Conservation (phyloP, 2,888 invertebrate genomes). For the Acholoe squamosa region DNA sequence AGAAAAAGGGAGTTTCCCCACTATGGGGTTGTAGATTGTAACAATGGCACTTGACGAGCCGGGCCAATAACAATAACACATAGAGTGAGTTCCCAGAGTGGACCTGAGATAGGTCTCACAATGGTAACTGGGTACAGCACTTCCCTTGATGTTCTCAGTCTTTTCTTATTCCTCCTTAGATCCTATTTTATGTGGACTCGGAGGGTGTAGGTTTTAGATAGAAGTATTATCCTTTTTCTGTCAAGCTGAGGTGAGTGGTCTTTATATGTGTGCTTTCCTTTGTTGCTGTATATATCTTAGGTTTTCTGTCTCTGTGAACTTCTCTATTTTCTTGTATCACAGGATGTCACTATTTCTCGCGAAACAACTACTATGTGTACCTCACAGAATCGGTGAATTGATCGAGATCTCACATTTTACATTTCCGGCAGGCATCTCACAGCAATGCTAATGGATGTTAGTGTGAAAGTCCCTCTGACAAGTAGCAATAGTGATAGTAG, state of each 20-base stretch:
- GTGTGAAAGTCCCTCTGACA: too few relatives aligned
- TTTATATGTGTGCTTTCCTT: not conserved
- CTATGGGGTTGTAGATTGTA: not conserved
- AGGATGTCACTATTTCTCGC: not conserved
- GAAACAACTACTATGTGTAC: not conserved
- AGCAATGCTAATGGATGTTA: too few relatives aligned
- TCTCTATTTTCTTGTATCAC: not conserved
- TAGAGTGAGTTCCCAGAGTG: not conserved
- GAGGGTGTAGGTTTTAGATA: too few relatives aligned
- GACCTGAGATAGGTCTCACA: not conserved
- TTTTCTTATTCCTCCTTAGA: not conserved
- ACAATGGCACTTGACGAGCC: constrained; percentile 11
- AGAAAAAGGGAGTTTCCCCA: not conserved
- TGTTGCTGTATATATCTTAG: not conserved
- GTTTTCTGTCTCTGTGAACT: not conserved
- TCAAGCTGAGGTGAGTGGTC: not conserved
- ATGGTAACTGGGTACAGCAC: not conserved
- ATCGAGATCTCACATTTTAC: too few relatives aligned
- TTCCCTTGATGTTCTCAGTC: not conserved
- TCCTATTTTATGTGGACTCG: too few relatives aligned
- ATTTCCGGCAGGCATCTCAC: too few relatives aligned
- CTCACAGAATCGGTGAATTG: too few relatives aligned
- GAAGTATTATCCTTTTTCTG: too few relatives aligned
- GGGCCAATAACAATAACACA: constrained; percentile 11
- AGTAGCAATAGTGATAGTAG: too few relatives aligned